These are phyloP conservation scores for Chelonus formosanus DNA, from an alignment of 2,888 invertebrate genomes.

Conservation along the genomic window DNA sequence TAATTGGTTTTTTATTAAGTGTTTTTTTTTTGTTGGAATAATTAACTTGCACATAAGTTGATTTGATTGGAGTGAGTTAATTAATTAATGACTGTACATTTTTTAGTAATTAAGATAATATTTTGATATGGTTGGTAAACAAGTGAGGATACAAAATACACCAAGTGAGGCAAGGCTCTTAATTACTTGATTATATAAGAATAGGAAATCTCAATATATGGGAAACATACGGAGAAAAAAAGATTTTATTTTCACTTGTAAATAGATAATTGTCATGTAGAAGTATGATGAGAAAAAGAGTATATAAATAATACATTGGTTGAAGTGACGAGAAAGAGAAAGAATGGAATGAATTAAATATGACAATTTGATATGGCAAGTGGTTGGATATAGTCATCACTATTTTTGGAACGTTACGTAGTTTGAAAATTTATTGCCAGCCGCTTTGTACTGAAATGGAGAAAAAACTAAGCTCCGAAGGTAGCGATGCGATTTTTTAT, in stretches of 20 bases:
- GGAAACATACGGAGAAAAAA: slow-evolving; percentile 25
- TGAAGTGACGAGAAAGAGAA: neutral
- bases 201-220: slow-evolving; percentile 35
- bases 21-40: too few relatives aligned
- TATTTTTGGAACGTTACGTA: slow-evolving; percentile 29
- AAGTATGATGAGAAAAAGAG: neutral
- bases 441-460: slow-evolving; percentile 4
- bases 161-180: slow-evolving; percentile 33
- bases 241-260: slow-evolving; percentile 28
- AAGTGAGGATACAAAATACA: slow-evolving; percentile 29
- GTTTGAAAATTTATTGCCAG: slow-evolving; percentile 12
- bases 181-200: slow-evolving; percentile 37
- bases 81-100: too few relatives aligned
- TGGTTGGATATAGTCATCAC: slow-evolving; percentile 21
- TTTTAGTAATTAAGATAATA: too few relatives aligned
- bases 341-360: neutral
- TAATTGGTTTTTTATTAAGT: too few relatives aligned
- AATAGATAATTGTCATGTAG: neutral
- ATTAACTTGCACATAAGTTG: too few relatives aligned
- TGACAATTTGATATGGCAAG: slow-evolving; percentile 16
- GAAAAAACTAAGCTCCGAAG: slow-evolving; percentile 13
- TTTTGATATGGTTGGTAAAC: neutral
- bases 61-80: too few relatives aligned
- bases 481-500: slow-evolving; percentile 26
- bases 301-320: neutral